Base-by-base conservation (phyloP, 92 coral and sea anemone genomes). In the Porites divaricata region DNA sequence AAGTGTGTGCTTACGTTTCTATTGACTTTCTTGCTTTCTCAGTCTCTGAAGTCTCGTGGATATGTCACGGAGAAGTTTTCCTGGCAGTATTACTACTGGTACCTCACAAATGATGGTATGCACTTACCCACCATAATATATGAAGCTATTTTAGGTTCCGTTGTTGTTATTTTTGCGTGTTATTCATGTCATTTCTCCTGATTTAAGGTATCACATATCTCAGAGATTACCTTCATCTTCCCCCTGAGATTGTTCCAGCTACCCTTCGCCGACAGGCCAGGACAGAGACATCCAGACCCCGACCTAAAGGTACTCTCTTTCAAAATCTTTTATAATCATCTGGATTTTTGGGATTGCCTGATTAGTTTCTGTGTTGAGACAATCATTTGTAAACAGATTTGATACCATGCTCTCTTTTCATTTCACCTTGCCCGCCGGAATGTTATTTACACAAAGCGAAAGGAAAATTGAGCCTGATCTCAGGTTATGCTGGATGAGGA, bases 171-270 rank as follows among this genome's bases (percentile, higher is more conserved):
- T 11, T 67, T 67, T 67, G 16, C 45, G 1, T 68, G 14, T 13
- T 17, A 12, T 72, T 25, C n/a, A 9, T 49, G 13, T 6, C 17
- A 14, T 52, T 11, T 52, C 6, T 19, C 62, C 17, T 51, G 2
- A 19, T 9, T 25, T 70, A 67, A 96, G 99, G 99, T 79, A 96
- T 96, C 79, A 93, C 98, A 35, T 96, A 96, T 77, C 92, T 96
- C 67, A 87, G 98, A 77, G 99, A 96, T 63, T 96, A 74, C 85
- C 97, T 96, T 19, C 98, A 96, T 67, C 91, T 96, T 28, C 99
- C 99, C 26, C 95, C 99, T 20, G 99, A 96, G 83, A 96, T 96
- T 72, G 99, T 96, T 61, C 99, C 99, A 16, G 83, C 99, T 0
- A 96, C 98, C 13, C 93, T 96, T 62, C 88, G 94, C 68, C 90